These are phyloP conservation scores for Ascidia mentula DNA, from an alignment of 23 tunicate species.

Conservation along the genomic window DNA sequence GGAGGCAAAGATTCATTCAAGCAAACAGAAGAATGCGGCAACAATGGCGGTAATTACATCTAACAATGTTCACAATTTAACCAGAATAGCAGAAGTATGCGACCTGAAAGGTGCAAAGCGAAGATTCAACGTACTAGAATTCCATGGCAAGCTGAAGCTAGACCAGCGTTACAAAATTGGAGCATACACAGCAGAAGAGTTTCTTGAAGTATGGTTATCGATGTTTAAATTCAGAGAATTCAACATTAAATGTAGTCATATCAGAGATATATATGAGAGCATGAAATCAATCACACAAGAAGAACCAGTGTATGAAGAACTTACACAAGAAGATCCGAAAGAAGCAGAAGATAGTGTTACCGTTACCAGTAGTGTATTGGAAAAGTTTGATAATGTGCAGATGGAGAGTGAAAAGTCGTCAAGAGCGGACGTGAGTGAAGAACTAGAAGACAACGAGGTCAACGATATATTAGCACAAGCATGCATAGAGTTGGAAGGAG, in stretches of 20 bases:
- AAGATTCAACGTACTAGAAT: constrained; percentile 6
- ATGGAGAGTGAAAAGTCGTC: not conserved
- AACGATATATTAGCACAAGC: not conserved
- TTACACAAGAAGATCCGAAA: not conserved
- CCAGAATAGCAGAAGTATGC: constrained; percentile 12
- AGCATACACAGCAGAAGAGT: constrained; percentile 3
- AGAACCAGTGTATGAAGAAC: not conserved
- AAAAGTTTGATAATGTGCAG: not conserved
- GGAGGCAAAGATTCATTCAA: not conserved
- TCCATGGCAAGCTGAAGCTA: not conserved
- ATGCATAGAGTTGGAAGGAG: constrained; percentile 10
- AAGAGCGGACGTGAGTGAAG: not conserved
- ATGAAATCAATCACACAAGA: not conserved
- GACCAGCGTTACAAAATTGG: constrained; percentile 13
- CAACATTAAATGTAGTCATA: not conserved
- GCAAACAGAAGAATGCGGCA: not conserved
- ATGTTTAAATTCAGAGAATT: constrained; percentile 1
- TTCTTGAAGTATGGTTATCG: not conserved
- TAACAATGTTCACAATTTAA: constrained; percentile 6
- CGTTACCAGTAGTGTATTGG: constrained; percentile 3
- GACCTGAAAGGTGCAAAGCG: constrained; percentile 2
- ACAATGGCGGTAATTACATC: constrained; percentile 4
- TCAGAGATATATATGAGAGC: not conserved
- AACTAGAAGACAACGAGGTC: not conserved
- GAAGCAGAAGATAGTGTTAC: not conserved